Conservation (phyloP, 1,140 invertebrate genomes). For the Harpegnathos saltator region DNA sequence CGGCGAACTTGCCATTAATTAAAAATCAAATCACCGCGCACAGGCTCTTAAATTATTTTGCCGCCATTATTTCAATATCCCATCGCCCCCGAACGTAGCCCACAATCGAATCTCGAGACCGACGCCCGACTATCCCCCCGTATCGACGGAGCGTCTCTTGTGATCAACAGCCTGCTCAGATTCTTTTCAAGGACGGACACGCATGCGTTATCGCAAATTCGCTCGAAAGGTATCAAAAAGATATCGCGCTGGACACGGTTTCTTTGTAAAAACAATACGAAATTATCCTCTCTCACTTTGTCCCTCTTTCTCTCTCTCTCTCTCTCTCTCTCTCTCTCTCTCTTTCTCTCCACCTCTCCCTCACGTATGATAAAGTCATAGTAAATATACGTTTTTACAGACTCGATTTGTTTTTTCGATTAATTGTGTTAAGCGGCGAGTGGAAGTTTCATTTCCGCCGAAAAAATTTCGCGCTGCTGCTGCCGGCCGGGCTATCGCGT, state of each 20-base stretch:
- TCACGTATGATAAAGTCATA: slow-evolving; percentile 17
- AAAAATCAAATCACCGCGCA: slow-evolving; percentile 56
- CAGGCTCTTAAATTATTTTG: slow-evolving; percentile 54
- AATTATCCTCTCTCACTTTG: not conserved
- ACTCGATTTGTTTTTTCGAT: slow-evolving; percentile 54
- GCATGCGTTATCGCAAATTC: not conserved
- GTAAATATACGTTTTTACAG: slow-evolving; percentile 44
- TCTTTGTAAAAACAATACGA: slow-evolving; percentile 1
- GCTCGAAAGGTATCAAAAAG: not conserved
- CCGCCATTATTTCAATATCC: slow-evolving; percentile 24
- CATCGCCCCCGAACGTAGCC: not conserved
- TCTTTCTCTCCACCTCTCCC: not conserved
- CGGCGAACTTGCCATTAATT: slow-evolving; percentile 51
- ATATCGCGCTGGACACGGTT: not conserved
- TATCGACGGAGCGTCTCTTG: not conserved
- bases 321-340: not conserved
- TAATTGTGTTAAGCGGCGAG: slow-evolving; percentile 58
- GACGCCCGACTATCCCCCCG: no score
- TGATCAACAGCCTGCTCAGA: not conserved
- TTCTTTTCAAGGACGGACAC: not conserved
- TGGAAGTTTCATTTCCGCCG: slow-evolving; percentile 54
- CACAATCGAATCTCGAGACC: slow-evolving; percentile 21
- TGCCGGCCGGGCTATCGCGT: not conserved
- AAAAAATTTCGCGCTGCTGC: slow-evolving; percentile 55
- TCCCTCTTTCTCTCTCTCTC: not conserved